phyloP scores from a whole-genome alignment of 2,113 vertebrate genomes.

The Malurus cyaneus region DNA sequence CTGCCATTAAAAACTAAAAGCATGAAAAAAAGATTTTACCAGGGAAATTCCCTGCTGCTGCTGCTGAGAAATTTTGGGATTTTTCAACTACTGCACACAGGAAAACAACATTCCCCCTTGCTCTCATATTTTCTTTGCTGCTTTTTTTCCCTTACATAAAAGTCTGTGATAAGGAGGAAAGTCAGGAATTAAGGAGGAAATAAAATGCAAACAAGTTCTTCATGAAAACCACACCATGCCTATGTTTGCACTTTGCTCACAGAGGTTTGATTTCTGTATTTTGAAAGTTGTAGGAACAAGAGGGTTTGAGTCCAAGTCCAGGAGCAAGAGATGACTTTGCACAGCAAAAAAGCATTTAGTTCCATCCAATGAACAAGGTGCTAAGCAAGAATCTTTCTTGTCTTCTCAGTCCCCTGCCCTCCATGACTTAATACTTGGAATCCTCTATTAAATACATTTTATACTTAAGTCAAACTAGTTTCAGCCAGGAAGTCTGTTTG shows the following conservation, averaged over 20 bases:
- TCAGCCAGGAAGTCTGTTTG: not conserved
- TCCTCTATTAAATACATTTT: not conserved
- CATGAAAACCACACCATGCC: not conserved
- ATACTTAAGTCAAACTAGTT: not conserved
- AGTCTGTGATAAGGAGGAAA: not conserved
- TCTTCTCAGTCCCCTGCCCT: not conserved
- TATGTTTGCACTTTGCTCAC: not conserved
- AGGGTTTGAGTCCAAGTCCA: not conserved
- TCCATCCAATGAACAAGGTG: not conserved
- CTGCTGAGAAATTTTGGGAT: not conserved
- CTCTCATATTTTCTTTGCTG: not conserved
- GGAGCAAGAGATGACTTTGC: not conserved
- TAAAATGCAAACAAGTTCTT: not conserved
- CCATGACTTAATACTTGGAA: not conserved
- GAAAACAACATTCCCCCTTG: accelerated
- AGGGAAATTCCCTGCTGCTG: not conserved
- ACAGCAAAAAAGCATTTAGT: not conserved
- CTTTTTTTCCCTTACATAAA: not conserved
- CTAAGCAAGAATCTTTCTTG: not conserved
- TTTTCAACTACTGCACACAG: not conserved
- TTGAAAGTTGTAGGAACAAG: not conserved
- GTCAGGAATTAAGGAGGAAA: not conserved
- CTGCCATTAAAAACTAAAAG: not conserved
- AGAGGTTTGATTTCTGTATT: not conserved
- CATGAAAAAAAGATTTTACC: not conserved